Base-by-base conservation (phyloP, 2,888 invertebrate genomes). In the Geotrupes spiniger region DNA sequence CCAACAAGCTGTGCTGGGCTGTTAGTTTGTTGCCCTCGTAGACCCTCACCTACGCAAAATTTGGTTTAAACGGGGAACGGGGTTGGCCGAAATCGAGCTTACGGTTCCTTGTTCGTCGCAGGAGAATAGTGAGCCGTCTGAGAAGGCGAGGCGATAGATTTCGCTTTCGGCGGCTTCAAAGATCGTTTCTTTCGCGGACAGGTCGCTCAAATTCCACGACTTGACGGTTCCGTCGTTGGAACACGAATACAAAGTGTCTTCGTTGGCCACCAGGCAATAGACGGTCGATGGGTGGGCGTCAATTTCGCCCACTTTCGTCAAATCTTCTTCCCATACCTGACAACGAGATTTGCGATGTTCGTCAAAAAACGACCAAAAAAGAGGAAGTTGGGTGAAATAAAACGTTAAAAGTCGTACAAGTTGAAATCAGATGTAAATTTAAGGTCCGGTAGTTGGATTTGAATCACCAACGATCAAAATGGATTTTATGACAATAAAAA, bases 51-150 rank as follows among this genome's bases (percentile, higher is more conserved):
- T 83, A 58, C 31, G n/a, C n/a, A 63, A 65, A 29, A 50, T 49
- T 29, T 42, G 27, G 25, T 42, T 36, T n/a, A n/a, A n/a, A n/a
- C n/a, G n/a, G n/a, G n/a, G n/a, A n/a, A n/a, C n/a, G n/a, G n/a
- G n/a, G n/a, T n/a, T n/a, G n/a, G n/a, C 42, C 41, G 39, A 48
- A 45, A 33, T 33, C 37, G 21, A 36, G 39, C 14, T n/a, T 17
- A 84, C 84, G 64, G 77, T 76, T 43, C 85, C 85, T 60, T 67
- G 72, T 63, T 82, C 80, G 58, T 85, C 84, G 2, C 83, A 84
- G 38, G 78, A 76, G 59, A 76, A 82, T 9, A 85, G 63, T 39
- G 64, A 63, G 1, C 69, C 72, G 39, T 72, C 65, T 28, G 65
- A 57, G 17, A 63, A 70, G 33, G 61, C 65, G 1, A 79, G 53